These are phyloP conservation scores for Gallirallus australis DNA, from an alignment of 2,797 vertebrate genomes.

Conservation along the genomic window DNA sequence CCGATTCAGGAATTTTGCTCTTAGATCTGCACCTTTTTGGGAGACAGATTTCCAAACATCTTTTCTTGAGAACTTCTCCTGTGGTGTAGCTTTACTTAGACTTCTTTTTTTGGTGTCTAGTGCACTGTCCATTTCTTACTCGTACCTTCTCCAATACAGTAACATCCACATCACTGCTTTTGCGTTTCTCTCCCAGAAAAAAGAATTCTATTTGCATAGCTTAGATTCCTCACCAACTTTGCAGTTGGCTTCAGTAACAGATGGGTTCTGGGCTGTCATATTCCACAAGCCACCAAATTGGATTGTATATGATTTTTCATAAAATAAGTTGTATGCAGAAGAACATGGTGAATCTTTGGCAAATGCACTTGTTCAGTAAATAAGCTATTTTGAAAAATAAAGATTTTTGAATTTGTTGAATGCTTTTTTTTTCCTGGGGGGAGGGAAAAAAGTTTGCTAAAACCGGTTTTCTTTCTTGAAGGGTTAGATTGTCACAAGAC, in stretches of 20 bases:
- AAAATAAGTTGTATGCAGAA: constrained; percentile 13
- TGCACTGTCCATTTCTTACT: neutral
- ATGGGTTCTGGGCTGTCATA: constrained; percentile 39
- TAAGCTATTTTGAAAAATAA: neutral
- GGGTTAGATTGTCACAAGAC: neutral
- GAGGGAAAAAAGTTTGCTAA: neutral
- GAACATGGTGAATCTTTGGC: neutral
- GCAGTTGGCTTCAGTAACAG: constrained; percentile 22
- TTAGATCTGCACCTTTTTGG: neutral
- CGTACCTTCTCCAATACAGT: neutral
- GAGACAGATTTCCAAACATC: neutral
- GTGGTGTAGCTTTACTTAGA: neutral
- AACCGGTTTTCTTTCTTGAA: neutral
- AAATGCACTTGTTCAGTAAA: neutral
- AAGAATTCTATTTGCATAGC: neutral
- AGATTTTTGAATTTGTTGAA: neutral
- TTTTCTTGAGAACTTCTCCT: neutral
- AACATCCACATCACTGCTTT: neutral
- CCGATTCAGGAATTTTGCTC: neutral
- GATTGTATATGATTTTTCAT: neutral
- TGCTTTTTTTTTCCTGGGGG: neutral
- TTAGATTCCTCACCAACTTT: neutral
- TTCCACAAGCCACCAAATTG: neutral
- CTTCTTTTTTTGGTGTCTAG: neutral
- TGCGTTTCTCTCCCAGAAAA: neutral